Conservation (phyloP, 35 echinoderm and acorn worm species). For the Acanthaster planci region DNA sequence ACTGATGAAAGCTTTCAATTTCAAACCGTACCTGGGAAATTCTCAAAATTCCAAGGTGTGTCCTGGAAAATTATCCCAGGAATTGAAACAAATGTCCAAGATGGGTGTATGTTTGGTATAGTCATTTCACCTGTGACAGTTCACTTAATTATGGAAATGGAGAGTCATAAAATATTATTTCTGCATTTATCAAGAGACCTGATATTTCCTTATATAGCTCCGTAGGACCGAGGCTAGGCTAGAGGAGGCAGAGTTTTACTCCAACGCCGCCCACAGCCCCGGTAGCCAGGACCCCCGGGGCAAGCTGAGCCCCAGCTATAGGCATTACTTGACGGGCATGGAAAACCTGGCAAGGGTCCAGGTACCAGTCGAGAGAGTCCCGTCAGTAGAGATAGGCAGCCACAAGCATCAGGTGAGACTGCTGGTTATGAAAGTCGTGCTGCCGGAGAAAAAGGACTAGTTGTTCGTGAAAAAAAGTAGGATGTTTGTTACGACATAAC, state of each 20-base stretch:
- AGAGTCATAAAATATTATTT: no score
- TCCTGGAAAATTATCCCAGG: no score
- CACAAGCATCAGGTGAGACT: slow-evolving; percentile 31
- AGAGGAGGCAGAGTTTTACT: slow-evolving; percentile 37
- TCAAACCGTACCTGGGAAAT: no score
- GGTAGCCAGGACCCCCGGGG: slow-evolving; percentile 32
- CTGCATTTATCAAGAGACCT: no score
- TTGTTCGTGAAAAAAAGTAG: neutral
- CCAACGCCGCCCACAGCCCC: slow-evolving; percentile 13
- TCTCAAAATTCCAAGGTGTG: no score
- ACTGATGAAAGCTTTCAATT: no score
- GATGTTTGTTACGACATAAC: neutral
- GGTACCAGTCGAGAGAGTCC: slow-evolving; percentile 49
- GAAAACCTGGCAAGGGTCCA: slow-evolving; percentile 26
- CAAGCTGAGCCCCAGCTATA: neutral
- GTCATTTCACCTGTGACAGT: no score
- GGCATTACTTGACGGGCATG: slow-evolving; percentile 14
- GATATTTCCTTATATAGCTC: slow-evolving; percentile 33
- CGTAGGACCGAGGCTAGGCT: slow-evolving; percentile 66
- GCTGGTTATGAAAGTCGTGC: neutral
- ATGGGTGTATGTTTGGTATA: no score
- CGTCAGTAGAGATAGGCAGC: slow-evolving; percentile 46
- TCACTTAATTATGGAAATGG: no score
- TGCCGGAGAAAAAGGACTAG: neutral
- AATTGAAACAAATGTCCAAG: no score